A percentile compares a stretch with the other conserved stretches of the same genome.
These are phyloP conservation scores for Pardalotus punctatus DNA, from an alignment of 2,113 vertebrate species.

Conservation along the genomic window DNA sequence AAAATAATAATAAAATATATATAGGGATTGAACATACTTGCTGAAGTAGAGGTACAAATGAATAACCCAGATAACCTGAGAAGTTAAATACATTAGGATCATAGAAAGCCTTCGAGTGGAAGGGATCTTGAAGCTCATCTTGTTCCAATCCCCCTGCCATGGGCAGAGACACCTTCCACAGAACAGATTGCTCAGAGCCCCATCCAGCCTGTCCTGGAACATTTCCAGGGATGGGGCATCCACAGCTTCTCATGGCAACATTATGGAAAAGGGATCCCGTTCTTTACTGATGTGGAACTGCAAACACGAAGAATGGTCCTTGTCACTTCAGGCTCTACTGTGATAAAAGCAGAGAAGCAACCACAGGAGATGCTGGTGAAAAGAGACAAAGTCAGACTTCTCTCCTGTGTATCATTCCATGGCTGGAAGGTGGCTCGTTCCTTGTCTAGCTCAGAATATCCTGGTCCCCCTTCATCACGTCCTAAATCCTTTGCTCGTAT, in stretches of 20 bases:
- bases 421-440: background rate
- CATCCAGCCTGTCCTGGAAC: background rate
- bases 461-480: background rate
- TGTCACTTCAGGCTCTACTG: background rate
- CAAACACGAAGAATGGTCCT: background rate
- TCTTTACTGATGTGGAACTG: background rate
- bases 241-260: background rate
- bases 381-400: background rate
- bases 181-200: background rate
- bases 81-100: background rate
- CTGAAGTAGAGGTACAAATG: background rate
- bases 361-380: background rate
- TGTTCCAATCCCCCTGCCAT: background rate
- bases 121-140: background rate
- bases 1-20: background rate
- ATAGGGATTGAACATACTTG: background rate
- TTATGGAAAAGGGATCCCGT: background rate
- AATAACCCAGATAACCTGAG: background rate
- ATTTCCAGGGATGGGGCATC: background rate
- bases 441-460: background rate
- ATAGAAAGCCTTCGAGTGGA: background rate
- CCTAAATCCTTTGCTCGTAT: background rate
- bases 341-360: background rate
- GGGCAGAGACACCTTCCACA: background rate
- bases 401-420: background rate